Conservation (phyloP, 1,140 invertebrate genomes). For the Hyles euphorbiae region DNA sequence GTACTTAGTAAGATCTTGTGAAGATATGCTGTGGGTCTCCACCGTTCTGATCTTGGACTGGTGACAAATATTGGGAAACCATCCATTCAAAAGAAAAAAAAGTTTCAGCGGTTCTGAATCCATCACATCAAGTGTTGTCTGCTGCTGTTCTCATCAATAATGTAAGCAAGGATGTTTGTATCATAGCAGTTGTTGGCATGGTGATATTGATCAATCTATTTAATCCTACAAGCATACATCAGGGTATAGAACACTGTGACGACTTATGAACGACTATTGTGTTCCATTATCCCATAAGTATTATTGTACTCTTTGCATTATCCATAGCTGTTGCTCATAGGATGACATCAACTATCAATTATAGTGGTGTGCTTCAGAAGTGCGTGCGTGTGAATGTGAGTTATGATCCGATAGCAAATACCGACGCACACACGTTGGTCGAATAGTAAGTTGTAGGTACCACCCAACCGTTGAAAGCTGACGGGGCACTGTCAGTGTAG, state of each 20-base stretch:
- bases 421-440: conserved; percentile 16
- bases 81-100: no score
- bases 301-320: no score
- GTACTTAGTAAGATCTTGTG: no score
- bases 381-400: conserved; percentile 14
- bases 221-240: neutral
- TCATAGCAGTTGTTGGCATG: conserved; percentile 35
- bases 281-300: no score
- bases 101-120: no score
- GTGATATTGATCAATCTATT: conserved; percentile 40
- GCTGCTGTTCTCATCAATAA: no score
- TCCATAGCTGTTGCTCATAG: neutral
- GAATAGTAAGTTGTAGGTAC: conserved; percentile 17
- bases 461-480: conserved; percentile 7
- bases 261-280: no score
- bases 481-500: conserved; percentile 10
- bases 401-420: conserved; percentile 18
- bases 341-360: conserved; percentile 25
- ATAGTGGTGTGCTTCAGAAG: conserved; percentile 9
- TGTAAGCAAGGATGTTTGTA: neutral
- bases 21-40: no score
- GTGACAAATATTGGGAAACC: no score
- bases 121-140: no score
- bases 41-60: no score
- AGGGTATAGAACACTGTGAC: no score